Evolutionary conservation across 2,113 vertebrate species (phyloP).

Genomic region (Pipra filicauda): DNA sequence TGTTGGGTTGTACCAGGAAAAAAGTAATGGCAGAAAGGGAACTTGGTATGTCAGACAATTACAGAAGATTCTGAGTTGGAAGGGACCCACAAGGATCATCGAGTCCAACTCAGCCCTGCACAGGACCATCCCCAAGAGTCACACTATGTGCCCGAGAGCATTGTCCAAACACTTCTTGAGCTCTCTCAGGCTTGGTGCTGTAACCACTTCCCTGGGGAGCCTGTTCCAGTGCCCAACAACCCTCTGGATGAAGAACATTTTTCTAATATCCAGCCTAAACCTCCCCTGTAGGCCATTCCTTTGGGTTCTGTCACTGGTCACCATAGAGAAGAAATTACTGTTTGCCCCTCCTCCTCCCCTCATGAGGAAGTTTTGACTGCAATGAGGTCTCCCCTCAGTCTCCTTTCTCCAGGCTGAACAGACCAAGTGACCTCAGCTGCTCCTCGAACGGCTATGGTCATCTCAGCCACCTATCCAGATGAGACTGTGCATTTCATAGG

Average conservation of each 20-base stretch:
- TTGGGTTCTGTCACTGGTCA: not conserved
- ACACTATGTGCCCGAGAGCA: not conserved
- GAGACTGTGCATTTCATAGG: fast-evolving
- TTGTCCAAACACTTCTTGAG: not conserved
- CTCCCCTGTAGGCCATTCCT: not conserved
- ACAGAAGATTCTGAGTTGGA: not conserved
- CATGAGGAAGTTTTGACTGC: not conserved
- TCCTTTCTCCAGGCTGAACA: not conserved
- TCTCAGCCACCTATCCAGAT: too few species aligned
- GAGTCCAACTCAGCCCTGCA: not conserved
- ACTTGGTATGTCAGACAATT: not conserved
- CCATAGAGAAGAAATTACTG: not conserved
- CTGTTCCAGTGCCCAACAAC: fast-evolving
- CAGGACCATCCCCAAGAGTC: not conserved
- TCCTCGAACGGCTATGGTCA: fast-evolving
- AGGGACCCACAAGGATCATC: not conserved
- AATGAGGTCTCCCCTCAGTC: not conserved
- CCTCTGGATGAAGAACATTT: not conserved
- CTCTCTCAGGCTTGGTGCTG: not conserved
- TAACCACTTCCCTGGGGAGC: not conserved
- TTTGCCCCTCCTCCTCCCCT: too few species aligned
- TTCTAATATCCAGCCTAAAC: not conserved
- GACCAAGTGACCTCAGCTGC: too few species aligned
- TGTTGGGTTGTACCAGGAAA: too few species aligned
- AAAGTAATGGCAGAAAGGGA: too few species aligned